A percentile compares a stretch with the other conserved stretches of the same genome.
Conservation (phyloP, 2,113 vertebrate species). For the Colius striatus region DNA sequence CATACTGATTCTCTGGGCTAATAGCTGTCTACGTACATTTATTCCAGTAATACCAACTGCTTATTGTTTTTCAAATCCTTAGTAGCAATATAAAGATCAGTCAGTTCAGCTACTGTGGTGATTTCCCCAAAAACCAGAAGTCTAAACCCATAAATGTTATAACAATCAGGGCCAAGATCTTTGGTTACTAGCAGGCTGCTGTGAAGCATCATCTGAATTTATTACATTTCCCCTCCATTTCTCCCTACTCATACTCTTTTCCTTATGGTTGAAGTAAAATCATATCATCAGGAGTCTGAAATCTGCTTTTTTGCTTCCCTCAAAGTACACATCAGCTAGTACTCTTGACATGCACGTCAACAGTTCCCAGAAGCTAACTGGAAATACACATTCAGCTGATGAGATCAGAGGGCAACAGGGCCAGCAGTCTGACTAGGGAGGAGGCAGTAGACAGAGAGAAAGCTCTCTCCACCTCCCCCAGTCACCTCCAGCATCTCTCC, state of each 20-base stretch:
- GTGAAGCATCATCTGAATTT: neutral
- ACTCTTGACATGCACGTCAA: neutral
- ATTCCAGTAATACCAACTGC: neutral
- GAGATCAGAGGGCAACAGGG: neutral
- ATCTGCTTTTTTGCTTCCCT: neutral
- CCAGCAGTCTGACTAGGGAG: neutral
- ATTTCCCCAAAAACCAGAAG: neutral
- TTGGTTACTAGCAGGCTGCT: neutral
- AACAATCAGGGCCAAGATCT: neutral
- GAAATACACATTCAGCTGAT: neutral
- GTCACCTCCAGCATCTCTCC: neutral
- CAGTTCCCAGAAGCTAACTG: neutral
- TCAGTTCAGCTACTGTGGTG: neutral
- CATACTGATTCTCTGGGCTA: neutral
- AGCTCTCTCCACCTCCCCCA: neutral
- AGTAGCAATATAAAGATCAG: neutral
- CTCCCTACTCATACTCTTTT: neutral
- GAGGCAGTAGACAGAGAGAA: neutral
- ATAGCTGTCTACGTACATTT: neutral
- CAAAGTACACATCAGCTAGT: neutral
- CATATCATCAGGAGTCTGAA: rapidly evolving
- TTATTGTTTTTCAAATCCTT: neutral
- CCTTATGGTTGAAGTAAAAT: neutral
- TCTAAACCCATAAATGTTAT: neutral
- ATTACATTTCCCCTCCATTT: neutral